Evolutionary conservation across 1,140 invertebrate species (phyloP).

Genomic region (Apis dorsata): DNA sequence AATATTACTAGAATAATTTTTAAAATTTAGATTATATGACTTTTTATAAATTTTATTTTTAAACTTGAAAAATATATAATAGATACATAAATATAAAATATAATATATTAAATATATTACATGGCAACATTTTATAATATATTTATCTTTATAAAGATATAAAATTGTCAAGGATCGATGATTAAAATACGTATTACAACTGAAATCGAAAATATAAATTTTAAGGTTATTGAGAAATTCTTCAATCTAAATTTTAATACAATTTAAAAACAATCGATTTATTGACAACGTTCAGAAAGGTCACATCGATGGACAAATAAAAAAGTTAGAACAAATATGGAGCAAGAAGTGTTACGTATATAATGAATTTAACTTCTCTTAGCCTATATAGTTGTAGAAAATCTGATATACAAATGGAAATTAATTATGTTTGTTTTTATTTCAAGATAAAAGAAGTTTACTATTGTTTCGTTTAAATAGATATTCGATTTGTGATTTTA

Average conservation of each 20-base stretch:
- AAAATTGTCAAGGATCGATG: too few species aligned
- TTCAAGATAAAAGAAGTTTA: conserved; percentile 55
- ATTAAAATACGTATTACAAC: not conserved
- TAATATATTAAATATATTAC: not conserved
- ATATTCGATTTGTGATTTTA: not conserved
- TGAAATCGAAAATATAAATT: not conserved
- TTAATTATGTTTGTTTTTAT: conserved; percentile 64
- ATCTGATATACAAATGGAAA: conserved; percentile 41
- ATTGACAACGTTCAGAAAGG: not conserved
- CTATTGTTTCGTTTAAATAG: conserved; percentile 13
- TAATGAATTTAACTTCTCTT: conserved; percentile 52
- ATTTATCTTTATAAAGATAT: not conserved
- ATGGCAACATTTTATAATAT: not conserved
- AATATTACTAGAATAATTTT: not conserved
- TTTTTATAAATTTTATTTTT: not conserved
- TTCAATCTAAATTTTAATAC: not conserved
- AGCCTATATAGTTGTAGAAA: not conserved
- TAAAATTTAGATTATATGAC: not conserved
- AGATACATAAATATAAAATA: not conserved
- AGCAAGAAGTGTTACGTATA: conserved; percentile 38
- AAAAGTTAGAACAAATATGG: conserved; percentile 39
- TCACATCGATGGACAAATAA: conserved; percentile 34
- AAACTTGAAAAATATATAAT: not conserved
- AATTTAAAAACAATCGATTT: conserved; percentile 9
- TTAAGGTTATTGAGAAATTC: not conserved